Evolutionary conservation across 1,140 invertebrate species (phyloP), one percentile per base, ranked within the genome.

Genomic region (Trachymyrmex septentrionalis): DNA sequence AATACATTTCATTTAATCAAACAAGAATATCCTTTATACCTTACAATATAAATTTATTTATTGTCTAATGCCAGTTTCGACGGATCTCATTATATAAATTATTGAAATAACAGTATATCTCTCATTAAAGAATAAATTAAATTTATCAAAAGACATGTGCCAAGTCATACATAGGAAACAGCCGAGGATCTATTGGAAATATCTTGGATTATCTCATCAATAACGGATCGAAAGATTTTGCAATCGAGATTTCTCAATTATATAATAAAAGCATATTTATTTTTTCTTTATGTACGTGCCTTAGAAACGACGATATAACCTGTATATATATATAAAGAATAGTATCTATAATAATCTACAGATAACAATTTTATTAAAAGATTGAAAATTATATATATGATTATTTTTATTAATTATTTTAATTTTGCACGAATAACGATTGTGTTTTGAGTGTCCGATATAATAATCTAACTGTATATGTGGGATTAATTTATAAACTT

Each of bases 331-430:
- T 30, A 3, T 30, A 12, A 7, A 67, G 1, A 67, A 21, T 14
- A 38, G 12, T 67, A 38, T 61, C 14, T 3, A 12, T 61, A 24
- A 10, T 67, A 67, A 44, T 66, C 64, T 66, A 67, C 64, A 67
- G 66, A 44, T 69, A 69, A 69, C 38, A 69, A 67, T 48, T 48
- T 69, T 69, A 69, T 48, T 48, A 69, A 73, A 19, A 77, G 21
- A 59, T 38, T 19, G 34, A 19, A 67, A n/a, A n/a, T n/a, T n/a
- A n/a, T n/a, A n/a, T n/a, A n/a, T n/a, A n/a, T n/a, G n/a, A n/a
- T n/a, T 57, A 72, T 71, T 82, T 71, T 82, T 55, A 59, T 38
- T n/a, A 38, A 38, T 38, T 38, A 38, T 38, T 38, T 38, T n/a
- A 66, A 66, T 21, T 3, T 2, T 12, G 19, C 30, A 38, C 0